phyloP scores from a whole-genome alignment of 1,140 invertebrate genomes.

The Lasaia peninsularis region DNA sequence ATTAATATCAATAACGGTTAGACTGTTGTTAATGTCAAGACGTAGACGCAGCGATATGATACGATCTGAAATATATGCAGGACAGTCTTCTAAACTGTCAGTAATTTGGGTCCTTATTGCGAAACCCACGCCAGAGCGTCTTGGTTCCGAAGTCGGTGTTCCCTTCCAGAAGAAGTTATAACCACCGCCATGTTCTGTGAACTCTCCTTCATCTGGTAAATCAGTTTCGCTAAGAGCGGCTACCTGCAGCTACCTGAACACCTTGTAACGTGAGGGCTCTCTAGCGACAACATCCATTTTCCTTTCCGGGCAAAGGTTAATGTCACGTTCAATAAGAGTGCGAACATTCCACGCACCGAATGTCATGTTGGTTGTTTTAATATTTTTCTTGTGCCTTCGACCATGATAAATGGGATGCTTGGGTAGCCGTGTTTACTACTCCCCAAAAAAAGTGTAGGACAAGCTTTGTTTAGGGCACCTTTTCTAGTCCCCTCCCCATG shows the following conservation, averaged over 20 bases:
- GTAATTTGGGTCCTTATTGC: slow-evolving; percentile 14
- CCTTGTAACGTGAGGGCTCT: slow-evolving; percentile 27
- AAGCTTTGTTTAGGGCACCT: no score
- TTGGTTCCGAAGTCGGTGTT: slow-evolving; percentile 9
- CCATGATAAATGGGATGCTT: slow-evolving; percentile 20
- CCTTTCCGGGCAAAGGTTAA: slow-evolving; percentile 22
- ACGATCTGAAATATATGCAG: slow-evolving; percentile 21
- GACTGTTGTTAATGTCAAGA: slow-evolving; percentile 22
- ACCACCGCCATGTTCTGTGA: slow-evolving; percentile 26
- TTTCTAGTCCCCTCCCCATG: background rate
- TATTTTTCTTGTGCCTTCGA: slow-evolving; percentile 13
- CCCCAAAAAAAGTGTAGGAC: background rate
- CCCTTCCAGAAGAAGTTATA: slow-evolving; percentile 32
- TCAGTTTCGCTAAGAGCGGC: slow-evolving; percentile 32
- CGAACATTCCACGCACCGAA: slow-evolving; percentile 30
- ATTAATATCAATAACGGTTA: slow-evolving; percentile 33
- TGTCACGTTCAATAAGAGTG: slow-evolving; percentile 23
- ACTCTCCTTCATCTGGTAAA: slow-evolving; percentile 27
- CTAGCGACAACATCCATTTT: slow-evolving; percentile 31
- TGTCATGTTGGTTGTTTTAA: slow-evolving; percentile 16
- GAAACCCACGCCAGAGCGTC: slow-evolving; percentile 22
- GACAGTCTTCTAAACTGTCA: slow-evolving; percentile 6
- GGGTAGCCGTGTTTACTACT: slow-evolving; percentile 26
- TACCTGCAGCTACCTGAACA: no score
- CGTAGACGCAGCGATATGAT: slow-evolving; percentile 23